These are phyloP conservation scores for Torymus texanus DNA, from an alignment of 2,888 invertebrate genomes.

Conservation along the genomic window DNA sequence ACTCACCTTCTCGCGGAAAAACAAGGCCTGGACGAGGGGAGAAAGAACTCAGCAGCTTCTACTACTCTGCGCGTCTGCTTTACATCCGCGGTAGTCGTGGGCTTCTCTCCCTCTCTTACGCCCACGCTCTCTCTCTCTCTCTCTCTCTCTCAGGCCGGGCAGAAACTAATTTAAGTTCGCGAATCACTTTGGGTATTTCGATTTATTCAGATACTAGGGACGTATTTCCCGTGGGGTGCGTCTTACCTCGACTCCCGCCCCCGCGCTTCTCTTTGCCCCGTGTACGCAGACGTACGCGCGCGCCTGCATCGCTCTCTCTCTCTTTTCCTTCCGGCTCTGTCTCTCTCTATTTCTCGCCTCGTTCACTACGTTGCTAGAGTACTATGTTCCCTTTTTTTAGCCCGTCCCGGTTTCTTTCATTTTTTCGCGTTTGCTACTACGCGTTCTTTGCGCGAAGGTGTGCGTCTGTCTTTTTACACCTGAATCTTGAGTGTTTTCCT, in stretches of 20 bases:
- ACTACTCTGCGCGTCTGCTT: conserved; percentile 23
- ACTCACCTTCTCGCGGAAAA: not conserved
- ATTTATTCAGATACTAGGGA: conserved; percentile 72
- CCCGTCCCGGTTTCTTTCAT: too few species aligned
- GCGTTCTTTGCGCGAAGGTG: too few species aligned
- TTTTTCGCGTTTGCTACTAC: too few species aligned
- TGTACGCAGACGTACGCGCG: too few species aligned
- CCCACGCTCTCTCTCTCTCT: conserved; percentile 47
- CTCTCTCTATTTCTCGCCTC: too few species aligned
- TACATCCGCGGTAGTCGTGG: conserved; percentile 16
- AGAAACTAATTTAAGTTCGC: conserved; percentile 74
- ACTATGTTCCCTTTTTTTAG: too few species aligned
- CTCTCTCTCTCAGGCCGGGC: conserved; percentile 59
- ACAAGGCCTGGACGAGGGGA: not conserved
- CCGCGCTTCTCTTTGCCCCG: too few species aligned
- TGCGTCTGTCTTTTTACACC: too few species aligned
- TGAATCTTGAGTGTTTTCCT: too few species aligned
- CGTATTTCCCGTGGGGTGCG: conserved; percentile 70
- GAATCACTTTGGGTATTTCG: conserved; percentile 74
- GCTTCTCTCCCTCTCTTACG: conserved; percentile 36
- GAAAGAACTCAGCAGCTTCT: conserved; percentile 26
- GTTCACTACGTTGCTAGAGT: too few species aligned
- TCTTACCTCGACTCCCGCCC: not conserved
- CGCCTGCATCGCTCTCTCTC: too few species aligned
- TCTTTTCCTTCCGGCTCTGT: too few species aligned